Conservation (phyloP, 2,113 vertebrate species). For the Setophaga coronata region DNA sequence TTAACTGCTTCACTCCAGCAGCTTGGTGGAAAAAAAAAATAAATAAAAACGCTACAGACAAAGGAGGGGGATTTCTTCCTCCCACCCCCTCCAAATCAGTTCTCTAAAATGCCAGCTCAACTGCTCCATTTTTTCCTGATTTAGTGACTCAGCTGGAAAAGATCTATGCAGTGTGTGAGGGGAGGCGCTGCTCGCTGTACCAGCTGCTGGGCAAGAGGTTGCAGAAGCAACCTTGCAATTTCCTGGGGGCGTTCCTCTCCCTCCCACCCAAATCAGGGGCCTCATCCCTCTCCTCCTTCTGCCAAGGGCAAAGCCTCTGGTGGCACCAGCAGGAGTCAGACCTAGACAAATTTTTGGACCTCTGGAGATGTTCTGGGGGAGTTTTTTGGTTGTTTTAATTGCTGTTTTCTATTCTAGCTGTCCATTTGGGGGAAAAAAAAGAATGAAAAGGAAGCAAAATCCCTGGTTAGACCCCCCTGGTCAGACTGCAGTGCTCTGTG, state of each 20-base stretch:
- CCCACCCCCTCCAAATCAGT: background rate
- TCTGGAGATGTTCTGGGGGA: background rate
- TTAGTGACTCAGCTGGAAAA: slow-evolving; percentile 55
- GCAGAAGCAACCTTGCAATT: background rate
- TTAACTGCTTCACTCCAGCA: slow-evolving; percentile 30
- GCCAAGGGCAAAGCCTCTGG: background rate
- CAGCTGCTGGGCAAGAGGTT: background rate
- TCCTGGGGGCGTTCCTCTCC: background rate
- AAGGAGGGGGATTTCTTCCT: background rate
- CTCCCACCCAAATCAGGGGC: background rate
- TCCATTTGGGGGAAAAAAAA: background rate
- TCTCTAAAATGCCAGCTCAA: slow-evolving; percentile 28
- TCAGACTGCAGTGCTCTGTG: background rate
- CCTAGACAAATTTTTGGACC: background rate
- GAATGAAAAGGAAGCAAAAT: background rate
- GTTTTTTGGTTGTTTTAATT: background rate
- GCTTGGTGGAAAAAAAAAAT: background rate
- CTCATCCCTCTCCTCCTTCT: background rate
- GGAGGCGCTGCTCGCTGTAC: background rate
- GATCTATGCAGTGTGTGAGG: background rate
- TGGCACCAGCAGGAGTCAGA: background rate
- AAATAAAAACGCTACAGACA: background rate
- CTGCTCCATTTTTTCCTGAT: background rate
- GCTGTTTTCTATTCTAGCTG: background rate
- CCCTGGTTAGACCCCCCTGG: background rate